Evolutionary conservation across 2,113 vertebrate genomes (phyloP), one percentile per base, ranked within the genome.

Genomic region (Microcebus murinus): DNA sequence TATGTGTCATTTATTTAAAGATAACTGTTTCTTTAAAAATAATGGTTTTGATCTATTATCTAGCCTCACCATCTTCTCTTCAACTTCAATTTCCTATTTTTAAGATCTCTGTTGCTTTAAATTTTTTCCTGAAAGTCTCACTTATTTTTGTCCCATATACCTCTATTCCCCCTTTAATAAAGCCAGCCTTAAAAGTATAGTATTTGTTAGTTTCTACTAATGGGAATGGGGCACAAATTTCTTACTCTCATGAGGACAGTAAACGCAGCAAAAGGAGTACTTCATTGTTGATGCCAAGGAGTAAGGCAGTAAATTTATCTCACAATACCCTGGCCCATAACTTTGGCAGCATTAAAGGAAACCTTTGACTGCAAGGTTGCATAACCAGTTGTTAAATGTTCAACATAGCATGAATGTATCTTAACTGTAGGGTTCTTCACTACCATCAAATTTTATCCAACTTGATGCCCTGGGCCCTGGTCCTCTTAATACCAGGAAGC

Each of bases 81-180:
- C 94, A 57, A 68, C 48, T 13, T 82, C 36, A 82, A 67, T 59
- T 79, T 93, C 27, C 45, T 81, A 76, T 55, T 92, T 93, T 89
- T 89, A 94, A 95, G 59, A 76, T 45, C 21, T 81, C 45, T 77
- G 39, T 36, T 90, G 68, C 68, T 94, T 96, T 84, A 82, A 45
- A 71, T 48, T 39, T 88, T 94, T 76, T 90, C 61, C 52, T 86
- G 14, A 89, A 97, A 63, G 34, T 70, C 61, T 92, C 45, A 21
- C 57, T 91, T 50, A 87, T 94, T 95, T 93, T 94, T 76, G n/a
- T 68, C 21, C 42, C 59, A n/a, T 57, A 42, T 50, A 55, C 13
- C 15, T 83, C 36, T 42, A 65, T 29, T 59, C 11, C 59, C 17
- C 59, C 50, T 86, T 65, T 82, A 95, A 90, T 85, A 73, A 85